Conservation (phyloP, 2,797 vertebrate species). For the Platyrinchus mystaceus region DNA sequence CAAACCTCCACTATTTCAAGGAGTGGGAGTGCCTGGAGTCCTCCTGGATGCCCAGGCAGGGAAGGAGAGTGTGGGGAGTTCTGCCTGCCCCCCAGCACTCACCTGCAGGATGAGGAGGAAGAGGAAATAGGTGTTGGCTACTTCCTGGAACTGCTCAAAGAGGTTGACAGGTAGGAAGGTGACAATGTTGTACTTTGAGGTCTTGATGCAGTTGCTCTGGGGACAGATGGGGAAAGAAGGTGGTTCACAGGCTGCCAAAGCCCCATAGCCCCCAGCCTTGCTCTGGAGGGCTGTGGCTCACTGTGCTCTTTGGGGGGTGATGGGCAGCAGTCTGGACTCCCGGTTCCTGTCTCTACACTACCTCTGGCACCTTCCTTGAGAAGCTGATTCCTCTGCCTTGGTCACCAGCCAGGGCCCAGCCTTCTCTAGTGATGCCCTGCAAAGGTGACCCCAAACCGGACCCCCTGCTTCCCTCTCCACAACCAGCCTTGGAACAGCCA, state of each 20-base stretch:
- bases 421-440: neutral
- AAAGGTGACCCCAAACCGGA: neutral
- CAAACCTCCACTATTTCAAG: neutral
- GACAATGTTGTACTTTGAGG: constrained; percentile 93
- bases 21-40: neutral
- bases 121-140: constrained; percentile 96
- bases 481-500: neutral
- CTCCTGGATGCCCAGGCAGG: neutral
- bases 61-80: rapidly evolving
- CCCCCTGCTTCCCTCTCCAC: neutral
- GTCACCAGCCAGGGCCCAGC: neutral
- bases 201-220: constrained; percentile 95
- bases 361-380: neutral
- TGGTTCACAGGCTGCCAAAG: rapidly evolving
- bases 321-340: neutral
- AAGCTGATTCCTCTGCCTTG: neutral
- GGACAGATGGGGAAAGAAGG: rapidly evolving
- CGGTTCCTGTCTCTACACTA: neutral
- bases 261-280: neutral
- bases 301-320: neutral
- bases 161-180: constrained; percentile 96
- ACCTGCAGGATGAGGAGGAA: constrained; percentile 97
- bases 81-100: neutral
- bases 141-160: constrained; percentile 98
- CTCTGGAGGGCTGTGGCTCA: neutral